Evolutionary conservation across 2,888 invertebrate species (phyloP), one percentile per base, ranked within the genome.

Genomic region (Anodontia alba): DNA sequence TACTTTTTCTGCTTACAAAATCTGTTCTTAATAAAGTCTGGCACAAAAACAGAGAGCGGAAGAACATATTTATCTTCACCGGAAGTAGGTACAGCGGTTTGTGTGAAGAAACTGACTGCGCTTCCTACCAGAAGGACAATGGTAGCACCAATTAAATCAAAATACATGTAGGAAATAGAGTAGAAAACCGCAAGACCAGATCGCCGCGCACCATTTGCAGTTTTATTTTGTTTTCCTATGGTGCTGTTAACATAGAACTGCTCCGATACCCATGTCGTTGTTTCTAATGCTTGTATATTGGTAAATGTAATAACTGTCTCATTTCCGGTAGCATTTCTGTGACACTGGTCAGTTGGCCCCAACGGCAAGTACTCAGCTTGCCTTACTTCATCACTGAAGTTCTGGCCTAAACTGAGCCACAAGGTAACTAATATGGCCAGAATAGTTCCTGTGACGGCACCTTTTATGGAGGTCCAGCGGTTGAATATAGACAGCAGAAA

Each of bases 401-500:
- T 75, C 33, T 76, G 76, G n/a, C 80, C 80, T 23, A 75, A 67
- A 31, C 46, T 33, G 3, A 69, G 8, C 69, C 69, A 69, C 20
- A 69, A 29, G 1, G 20, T 15, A 69, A 69, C 38, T 43, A 42
- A 42, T 8, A 69, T 3, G 5, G 43, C 69, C 3, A 23, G 42
- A 17, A 69, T 42, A 10, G 29, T 33, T 42, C 69, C 69, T 8
- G 12, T 10, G 3, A 69, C 8, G 8, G 69, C 69, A 29, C 69
- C 69, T 71, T 79, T 79, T n/a, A 68, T 33, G n/a, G 54, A 42
- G 0, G 78, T 73, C 33, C 73, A 29, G 5, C 15, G 31, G 46
- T 67, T 73, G 46, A 78, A 78, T n/a, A 78, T 68, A 7, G 78
- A 78, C 36, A 68, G 17, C 0, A 78, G 69, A 43, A 72, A 79